Evolutionary conservation across 1,140 invertebrate genomes (phyloP), one percentile per base, ranked within the genome.

Genomic region (Chrysomallon squamiferum): DNA sequence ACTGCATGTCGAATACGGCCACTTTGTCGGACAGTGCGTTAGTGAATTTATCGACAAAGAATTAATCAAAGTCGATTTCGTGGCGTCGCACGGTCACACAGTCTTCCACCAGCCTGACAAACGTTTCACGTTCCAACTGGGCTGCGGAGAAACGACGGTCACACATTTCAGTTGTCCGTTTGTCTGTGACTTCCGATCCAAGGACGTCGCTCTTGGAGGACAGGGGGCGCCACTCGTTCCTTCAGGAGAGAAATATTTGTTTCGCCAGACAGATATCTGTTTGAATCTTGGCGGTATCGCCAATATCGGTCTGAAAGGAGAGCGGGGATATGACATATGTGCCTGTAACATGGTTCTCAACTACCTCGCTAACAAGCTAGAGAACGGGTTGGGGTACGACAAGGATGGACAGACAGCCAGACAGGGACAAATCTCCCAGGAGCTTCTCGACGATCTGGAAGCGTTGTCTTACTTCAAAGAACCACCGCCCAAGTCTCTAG

Each of bases 231-330:
- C 83, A 45, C 67, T 84, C 3, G 80, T 80, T 0, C 74, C 81
- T 1, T 71, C 65, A n/a, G 80, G 77, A 1, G 81, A 84, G 47
- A 72, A 68, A 20, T 79, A 70, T 60, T 65, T 83, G 29, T 82
- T 79, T 59, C 63, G 62, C 35, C 45, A 74, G 9, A 68, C 73
- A 32, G 78, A 78, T 30, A 68, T 84, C 9, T 82, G 79, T 54
- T 60, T 83, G 9, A 84, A 84, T 69, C 71, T 84, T 20, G 81
- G 83, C 7, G 83, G 83, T 9, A 80, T 84, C 49, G 80, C 83
- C n/a, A 81, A 80, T 59, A 72, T 84, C 5, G 78, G 78, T 6
- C 45, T 73, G 2, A 63, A 56, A 29, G 76, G 73, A n/a, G 50
- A 66, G 18, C 63, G 57, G 25, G 78, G 74, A 0, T 80, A 73